Evolutionary conservation across 2,797 vertebrate species (phyloP), one percentile per base, ranked within the genome.

Genomic region (Schizothorax lantsangensis): DNA sequence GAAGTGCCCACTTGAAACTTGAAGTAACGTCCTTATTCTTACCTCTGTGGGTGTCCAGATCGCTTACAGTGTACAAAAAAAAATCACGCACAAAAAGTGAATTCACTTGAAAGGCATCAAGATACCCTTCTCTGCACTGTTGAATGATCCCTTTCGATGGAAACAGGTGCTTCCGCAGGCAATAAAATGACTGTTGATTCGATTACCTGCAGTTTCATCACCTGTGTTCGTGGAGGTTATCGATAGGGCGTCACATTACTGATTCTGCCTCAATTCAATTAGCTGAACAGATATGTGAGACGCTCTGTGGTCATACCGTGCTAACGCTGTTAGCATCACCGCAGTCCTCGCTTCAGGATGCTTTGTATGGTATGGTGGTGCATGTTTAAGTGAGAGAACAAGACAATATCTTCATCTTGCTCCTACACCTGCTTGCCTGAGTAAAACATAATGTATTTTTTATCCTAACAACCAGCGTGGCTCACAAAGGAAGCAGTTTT

Each of bases 161-260:
- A 75, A 83, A 47, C 84, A 83, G 74, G n/a, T 83, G 87, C 43
- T 47, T 85, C 72, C 11, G 11, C 80, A 26, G 75, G n/a, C 57
- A 82, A 73, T 80, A 66, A 47, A 80, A 59, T 47, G 54, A 49
- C 43, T 86, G 43, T 79, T 71, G 26, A 83, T 79, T 66, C 2
- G 33, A 85, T 79, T 85, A 85, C 38, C 49, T 72, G 64, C 49
- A 72, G 73, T 86, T 79, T 79, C 87, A 86, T 88, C 79, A 79
- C 87, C 80, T 45, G 43, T 86, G n/a, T 77, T 54, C 9, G 19
- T 26, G 71, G 40, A 36, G 47, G 82, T 82, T 88, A 47, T 83
- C 33, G 12, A 69, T 82, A 72, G 36, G 73, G 38, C 15, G n/a
- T 74, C 73, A 57, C 64, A 82, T 79, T 72, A 69, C 52, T 57